Base-by-base conservation (phyloP, 2,113 vertebrate species). In the Chauna torquata region DNA sequence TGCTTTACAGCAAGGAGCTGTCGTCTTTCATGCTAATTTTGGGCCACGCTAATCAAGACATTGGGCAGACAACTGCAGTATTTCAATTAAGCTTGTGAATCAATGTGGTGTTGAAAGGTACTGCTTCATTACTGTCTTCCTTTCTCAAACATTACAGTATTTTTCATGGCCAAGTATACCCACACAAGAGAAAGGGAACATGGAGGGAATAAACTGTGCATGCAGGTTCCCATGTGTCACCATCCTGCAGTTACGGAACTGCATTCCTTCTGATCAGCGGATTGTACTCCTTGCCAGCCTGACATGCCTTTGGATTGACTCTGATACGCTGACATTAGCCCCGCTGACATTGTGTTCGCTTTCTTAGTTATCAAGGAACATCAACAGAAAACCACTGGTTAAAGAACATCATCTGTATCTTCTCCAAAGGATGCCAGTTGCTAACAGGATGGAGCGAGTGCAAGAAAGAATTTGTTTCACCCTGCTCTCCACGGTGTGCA, bases 41-140 rank as follows among this genome's bases (percentile, higher is more conserved):
- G 82, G 66, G 82, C 84, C 82, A 93, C 7, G 19, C 70, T 94
- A 92, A 92, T 98, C 86, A 92, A 96, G 59, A 81, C 82, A 96
- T 88, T 9, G 82, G 92, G 86, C 64, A 95, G 93, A 91, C 78
- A 89, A 95, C 44, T 88, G 86, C 83, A 86, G 45, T 85, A 91
- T 95, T 97, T 96, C 97, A 97, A 96, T 97, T 89, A 95, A 96
- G 80, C 82, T 66, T 68, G 82, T 32, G 97, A 96, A 97, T 94
- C 45, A 81, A 85, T 94, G 94, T 90, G 91, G 90, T 86, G 87
- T 94, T 96, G 95, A 96, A 97, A 97, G 94, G 96, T 89, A 78
- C 82, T 61, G 54, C 81, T 95, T 92, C 69, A 42, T 97, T 93
- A 90, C 68, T 82, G 55, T 96, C 96, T 96, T 95, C 90, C 62